Evolutionary conservation across 2,888 invertebrate species (phyloP).

Genomic region (Blera fallax): DNA sequence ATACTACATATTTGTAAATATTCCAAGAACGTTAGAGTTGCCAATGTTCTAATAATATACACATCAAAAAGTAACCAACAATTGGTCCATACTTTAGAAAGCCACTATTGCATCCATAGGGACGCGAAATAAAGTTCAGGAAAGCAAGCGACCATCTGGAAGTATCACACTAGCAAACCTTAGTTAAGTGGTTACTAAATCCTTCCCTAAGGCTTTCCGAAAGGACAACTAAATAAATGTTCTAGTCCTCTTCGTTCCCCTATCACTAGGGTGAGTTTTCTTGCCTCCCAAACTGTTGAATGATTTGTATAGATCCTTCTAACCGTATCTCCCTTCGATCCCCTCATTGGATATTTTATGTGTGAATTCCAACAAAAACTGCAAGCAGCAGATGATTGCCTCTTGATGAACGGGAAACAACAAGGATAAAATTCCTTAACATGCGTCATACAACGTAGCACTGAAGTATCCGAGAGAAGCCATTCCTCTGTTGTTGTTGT

Average conservation of each 20-base stretch:
- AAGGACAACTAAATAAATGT: too few species aligned
- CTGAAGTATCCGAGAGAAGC: constrained; percentile 3
- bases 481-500: constrained; percentile 49
- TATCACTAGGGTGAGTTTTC: background rate
- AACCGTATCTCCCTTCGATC: constrained; percentile 27
- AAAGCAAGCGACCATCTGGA: too few species aligned
- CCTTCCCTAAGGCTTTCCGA: too few species aligned
- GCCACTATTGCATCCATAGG: too few species aligned
- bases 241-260: background rate
- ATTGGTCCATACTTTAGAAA: too few species aligned
- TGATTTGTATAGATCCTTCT: constrained; percentile 21
- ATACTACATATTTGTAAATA: too few species aligned
- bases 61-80: too few species aligned
- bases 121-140: too few species aligned
- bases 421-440: constrained; percentile 66
- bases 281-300: constrained; percentile 35
- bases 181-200: too few species aligned
- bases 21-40: too few species aligned
- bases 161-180: too few species aligned
- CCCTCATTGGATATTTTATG: constrained; percentile 69
- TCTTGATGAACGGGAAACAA: constrained; percentile 66
- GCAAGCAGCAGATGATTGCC: constrained; percentile 71
- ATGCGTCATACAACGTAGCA: constrained; percentile 34
- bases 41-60: too few species aligned
- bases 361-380: constrained; percentile 68